These are phyloP conservation scores for Apaloderma vittatum DNA, from an alignment of 2,113 vertebrate genomes.

Conservation along the genomic window DNA sequence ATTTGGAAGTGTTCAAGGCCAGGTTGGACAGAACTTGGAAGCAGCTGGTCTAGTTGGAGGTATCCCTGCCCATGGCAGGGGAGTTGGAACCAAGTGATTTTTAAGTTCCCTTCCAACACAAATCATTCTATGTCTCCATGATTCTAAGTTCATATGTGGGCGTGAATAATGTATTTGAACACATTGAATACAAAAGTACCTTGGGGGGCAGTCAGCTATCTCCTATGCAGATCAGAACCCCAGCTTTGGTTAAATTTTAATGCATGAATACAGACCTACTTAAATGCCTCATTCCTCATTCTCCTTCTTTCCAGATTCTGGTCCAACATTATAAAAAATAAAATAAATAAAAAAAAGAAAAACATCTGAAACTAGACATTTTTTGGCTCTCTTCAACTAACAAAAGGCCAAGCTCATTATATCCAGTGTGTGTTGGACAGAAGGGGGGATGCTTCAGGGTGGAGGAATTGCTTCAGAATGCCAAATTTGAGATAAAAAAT, in stretches of 20 bases:
- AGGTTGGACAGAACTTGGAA: no score
- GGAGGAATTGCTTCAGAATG: not conserved
- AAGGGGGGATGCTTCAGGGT: not conserved
- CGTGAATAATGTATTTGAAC: not conserved
- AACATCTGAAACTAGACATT: not conserved
- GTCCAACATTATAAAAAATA: not conserved
- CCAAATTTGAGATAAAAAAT: conserved; percentile 13
- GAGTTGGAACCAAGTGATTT: no score
- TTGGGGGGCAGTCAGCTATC: not conserved
- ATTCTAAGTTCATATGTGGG: not conserved
- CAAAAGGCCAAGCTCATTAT: conserved; percentile 58
- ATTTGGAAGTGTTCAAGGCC: no score
- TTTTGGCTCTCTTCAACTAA: conserved; percentile 31
- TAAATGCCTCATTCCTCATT: not conserved
- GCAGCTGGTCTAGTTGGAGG: no score
- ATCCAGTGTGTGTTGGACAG: not conserved
- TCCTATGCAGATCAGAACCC: not conserved
- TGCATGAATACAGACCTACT: not conserved
- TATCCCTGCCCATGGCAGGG: no score
- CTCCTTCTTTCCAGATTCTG: not conserved
- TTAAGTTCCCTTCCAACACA: no score
- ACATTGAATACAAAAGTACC: not conserved
- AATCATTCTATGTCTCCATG: no score
- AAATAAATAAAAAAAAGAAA: not conserved
- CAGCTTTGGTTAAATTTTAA: not conserved